Evolutionary conservation across 92 coral and sea anemone species (phyloP).

Genomic region (Palythoa caribaeorum): DNA sequence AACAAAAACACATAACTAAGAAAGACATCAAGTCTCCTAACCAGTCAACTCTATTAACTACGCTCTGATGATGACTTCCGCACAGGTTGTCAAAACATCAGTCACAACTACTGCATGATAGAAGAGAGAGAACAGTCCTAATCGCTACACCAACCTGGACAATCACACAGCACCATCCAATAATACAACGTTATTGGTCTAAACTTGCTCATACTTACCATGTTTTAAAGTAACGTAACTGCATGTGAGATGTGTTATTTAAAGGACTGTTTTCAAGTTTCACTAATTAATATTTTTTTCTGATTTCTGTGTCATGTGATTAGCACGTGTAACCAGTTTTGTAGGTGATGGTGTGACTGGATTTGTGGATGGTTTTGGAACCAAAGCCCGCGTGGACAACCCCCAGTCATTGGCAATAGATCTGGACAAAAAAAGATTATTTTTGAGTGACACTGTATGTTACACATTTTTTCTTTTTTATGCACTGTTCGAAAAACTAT

Average conservation of each 20-base stretch:
- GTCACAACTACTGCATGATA: no score
- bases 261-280: background rate
- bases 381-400: slow-evolving; percentile 62
- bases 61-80: no score
- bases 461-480: background rate
- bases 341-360: slow-evolving; percentile 81
- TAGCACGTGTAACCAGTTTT: slow-evolving; percentile 75
- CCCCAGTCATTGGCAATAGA: slow-evolving; percentile 79
- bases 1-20: no score
- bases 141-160: no score
- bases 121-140: no score
- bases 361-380: slow-evolving; percentile 64
- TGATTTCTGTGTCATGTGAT: slow-evolving; percentile 3
- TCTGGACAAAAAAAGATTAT: slow-evolving; percentile 58
- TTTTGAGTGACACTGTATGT: slow-evolving; percentile 81
- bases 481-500: no score
- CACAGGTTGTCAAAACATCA: no score
- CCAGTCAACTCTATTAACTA: no score
- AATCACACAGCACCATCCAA: no score
- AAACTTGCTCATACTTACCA: no score
- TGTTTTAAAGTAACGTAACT: background rate
- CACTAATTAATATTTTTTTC: background rate
- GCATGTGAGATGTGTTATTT: background rate
- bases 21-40: no score
- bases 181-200: no score